Percentiles rank a stretch among this genome's conserved stretches.
Conservation (phyloP, 2,888 invertebrate genomes). For the Petrolisthes manimaculis region DNA sequence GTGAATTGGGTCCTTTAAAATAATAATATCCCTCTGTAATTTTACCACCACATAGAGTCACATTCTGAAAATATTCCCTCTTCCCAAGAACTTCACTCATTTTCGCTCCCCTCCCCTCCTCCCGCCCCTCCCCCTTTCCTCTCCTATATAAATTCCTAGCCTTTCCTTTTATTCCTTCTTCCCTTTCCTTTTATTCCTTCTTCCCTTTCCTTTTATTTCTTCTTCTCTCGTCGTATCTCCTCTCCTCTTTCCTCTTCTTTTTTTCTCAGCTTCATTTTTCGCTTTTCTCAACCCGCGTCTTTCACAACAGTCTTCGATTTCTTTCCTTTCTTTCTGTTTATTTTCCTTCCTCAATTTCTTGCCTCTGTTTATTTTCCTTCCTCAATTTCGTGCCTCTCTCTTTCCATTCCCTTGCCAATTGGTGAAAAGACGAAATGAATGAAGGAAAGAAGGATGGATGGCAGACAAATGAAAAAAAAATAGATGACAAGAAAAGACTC, state of each 20-base stretch:
- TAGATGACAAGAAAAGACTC: too few relatives aligned
- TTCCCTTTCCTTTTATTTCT: not conserved
- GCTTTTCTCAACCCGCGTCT: not conserved
- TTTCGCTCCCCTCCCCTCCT: not conserved
- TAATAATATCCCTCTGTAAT: not conserved
- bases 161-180: not conserved
- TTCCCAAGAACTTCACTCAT: too few relatives aligned
- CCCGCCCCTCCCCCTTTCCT: not conserved
- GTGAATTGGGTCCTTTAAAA: not conserved
- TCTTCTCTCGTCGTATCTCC: not conserved
- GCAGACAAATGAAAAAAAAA: too few relatives aligned
- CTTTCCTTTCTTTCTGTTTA: not conserved
- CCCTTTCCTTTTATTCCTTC: not conserved
- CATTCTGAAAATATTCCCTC: too few relatives aligned
- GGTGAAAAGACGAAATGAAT: too few relatives aligned
- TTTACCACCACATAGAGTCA: too few relatives aligned
- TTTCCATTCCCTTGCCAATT: too few relatives aligned
- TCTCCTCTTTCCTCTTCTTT: not conserved
- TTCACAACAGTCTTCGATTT: not conserved
- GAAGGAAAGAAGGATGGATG: too few relatives aligned
- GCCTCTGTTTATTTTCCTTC: not conserved
- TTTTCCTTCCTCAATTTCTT: not conserved
- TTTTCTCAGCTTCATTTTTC: not conserved
- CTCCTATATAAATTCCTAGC: too few relatives aligned
- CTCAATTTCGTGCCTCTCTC: too few relatives aligned